Evolutionary conservation across 2,888 invertebrate genomes (phyloP), one percentile per base, ranked within the genome.

Genomic region (Drosophila pseudotakahashii): DNA sequence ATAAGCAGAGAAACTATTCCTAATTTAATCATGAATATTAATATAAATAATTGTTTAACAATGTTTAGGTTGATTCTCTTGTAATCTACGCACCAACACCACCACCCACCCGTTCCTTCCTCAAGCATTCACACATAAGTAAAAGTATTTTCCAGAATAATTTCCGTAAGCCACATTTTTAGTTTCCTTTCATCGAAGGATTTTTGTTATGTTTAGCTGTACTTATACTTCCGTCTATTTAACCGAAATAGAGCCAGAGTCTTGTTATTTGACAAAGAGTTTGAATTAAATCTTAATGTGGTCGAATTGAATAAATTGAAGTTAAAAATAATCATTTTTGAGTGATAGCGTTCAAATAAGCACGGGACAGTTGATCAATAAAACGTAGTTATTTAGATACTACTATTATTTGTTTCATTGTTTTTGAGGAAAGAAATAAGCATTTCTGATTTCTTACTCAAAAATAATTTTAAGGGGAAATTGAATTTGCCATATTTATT

Each of bases 11-110:
- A 69, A 72, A 63, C 73, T 67, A 85, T 86, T 82, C 80, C 82
- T 82, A 88, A 77, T 71, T 88, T 74, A 69, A 77, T 62, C 70
- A 70, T 73, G 63, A 73, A 85, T 75, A 82, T 50, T 52, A 54
- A 69, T 59, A 84, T 71, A 73, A 79, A 75, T 73, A 68, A 67
- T 88, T 81, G 85, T 88, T 85, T 79, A 82, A 79, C 73, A 86
- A 79, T 82, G 55, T 61, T 77, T 82, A 73, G 68, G 60, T 76
- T 75, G 51, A 78, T 57, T 70, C 54, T 70, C 62, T 69, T 70
- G 62, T 69, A 70, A 85, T 62, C 63, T 57, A 30, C 51, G 11
- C 19, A 23, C 7, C 53, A 19, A 2, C 19, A 53, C 7, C 55
- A 53, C 44, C 50, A 64, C 36, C 52, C 30, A 64, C 55, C 41